Evolutionary conservation across 2,797 vertebrate genomes (phyloP).

Genomic region (Hydrocynus forskahlii): DNA sequence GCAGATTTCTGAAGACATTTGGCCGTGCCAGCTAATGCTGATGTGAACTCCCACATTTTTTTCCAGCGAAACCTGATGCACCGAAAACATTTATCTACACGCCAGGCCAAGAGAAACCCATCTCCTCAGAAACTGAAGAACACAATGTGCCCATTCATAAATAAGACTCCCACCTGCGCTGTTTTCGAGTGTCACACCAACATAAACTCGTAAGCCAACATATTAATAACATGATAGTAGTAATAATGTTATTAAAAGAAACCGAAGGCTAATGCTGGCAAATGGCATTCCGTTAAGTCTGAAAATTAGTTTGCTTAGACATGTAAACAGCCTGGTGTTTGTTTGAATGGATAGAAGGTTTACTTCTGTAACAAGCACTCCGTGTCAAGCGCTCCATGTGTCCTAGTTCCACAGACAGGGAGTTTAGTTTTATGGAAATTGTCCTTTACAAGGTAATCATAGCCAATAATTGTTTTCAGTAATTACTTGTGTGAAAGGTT

Average conservation of each 20-base stretch:
- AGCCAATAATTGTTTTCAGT: neutral
- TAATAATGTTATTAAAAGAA: conserved; percentile 70
- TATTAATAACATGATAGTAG: conserved; percentile 63
- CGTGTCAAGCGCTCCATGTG: conserved; percentile 12
- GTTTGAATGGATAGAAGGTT: conserved; percentile 31
- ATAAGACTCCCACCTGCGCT: conserved; percentile 47
- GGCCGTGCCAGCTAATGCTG: conserved; percentile 49
- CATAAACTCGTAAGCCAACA: conserved; percentile 42
- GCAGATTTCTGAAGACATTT: conserved; percentile 35
- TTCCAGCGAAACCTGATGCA: conserved; percentile 57
- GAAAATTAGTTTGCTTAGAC: conserved; percentile 43
- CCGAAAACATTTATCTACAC: conserved; percentile 61
- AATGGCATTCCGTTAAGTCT: conserved; percentile 58
- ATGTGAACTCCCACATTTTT: conserved; percentile 46
- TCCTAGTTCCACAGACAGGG: neutral
- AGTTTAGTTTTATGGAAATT: neutral
- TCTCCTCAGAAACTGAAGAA: conserved; percentile 48
- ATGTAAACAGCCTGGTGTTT: conserved; percentile 42
- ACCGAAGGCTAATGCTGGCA: conserved; percentile 67
- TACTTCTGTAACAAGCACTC: conserved; percentile 32
- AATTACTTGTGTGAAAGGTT: conserved; percentile 25
- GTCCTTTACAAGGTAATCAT: conserved; percentile 12
- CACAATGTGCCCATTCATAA: conserved; percentile 62
- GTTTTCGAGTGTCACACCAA: conserved; percentile 47
- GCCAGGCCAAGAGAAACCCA: conserved; percentile 51